Conservation (phyloP, 2,797 vertebrate species). For the Semaprochilodus insignis region DNA sequence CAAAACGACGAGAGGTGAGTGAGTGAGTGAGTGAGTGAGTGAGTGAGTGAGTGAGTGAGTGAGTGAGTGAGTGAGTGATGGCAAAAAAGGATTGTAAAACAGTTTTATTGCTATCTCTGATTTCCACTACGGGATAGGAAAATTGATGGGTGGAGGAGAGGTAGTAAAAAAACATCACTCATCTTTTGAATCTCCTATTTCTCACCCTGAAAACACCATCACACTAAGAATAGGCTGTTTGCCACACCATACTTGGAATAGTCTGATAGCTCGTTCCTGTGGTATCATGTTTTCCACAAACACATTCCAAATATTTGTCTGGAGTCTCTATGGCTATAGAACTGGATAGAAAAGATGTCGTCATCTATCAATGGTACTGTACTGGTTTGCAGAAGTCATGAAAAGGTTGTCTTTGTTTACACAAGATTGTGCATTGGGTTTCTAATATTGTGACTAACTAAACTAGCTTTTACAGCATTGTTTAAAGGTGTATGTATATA, state of each 20-base stretch:
- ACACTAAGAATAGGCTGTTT: slow-evolving; percentile 36
- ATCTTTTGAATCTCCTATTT: background rate
- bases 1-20: slow-evolving; percentile 85
- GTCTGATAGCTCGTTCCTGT: slow-evolving; percentile 38
- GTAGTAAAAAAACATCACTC: background rate
- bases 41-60: too few species aligned
- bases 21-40: too few species aligned
- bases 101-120: too few species aligned
- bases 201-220: slow-evolving; percentile 25
- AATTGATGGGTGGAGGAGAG: background rate
- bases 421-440: background rate
- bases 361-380: background rate
- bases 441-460: background rate
- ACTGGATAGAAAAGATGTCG: background rate
- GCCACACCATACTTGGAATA: slow-evolving; percentile 21
- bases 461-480: background rate
- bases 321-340: slow-evolving; percentile 6
- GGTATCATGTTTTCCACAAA: slow-evolving; percentile 27
- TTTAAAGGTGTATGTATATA: background rate
- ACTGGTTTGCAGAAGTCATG: background rate
- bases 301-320: slow-evolving; percentile 37
- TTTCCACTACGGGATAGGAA: background rate
- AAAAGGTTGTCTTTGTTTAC: background rate
- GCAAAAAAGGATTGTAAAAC: background rate
- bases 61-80: background rate